Percentiles rank a stretch among this genome's conserved stretches.
phyloP scores from a whole-genome alignment of 2,888 invertebrate genomes.

The Eumerus sabulonum region DNA sequence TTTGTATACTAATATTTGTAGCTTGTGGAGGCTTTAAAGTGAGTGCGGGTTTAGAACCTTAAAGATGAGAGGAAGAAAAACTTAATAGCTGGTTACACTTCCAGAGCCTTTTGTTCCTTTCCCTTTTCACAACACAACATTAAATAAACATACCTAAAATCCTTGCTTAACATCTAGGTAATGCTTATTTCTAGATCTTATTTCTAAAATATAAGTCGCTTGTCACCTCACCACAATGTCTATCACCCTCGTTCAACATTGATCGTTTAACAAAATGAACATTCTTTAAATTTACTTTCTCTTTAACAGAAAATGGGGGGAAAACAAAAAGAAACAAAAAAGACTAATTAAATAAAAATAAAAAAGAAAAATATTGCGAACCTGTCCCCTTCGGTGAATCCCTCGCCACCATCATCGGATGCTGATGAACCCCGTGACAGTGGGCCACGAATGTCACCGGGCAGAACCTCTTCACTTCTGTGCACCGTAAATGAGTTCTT shows the following conservation, averaged over 20 bases:
- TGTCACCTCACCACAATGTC: constrained; percentile 39
- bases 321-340: constrained; percentile 57
- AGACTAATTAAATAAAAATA: constrained; percentile 52
- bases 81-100: no score
- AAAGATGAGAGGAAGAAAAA: no score
- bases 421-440: constrained; percentile 92
- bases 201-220: constrained; percentile 4
- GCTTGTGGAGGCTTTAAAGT: no score
- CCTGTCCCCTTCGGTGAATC: constrained; percentile 91
- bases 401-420: constrained; percentile 95
- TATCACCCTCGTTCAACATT: constrained; percentile 48
- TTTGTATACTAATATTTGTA: no score
- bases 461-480: constrained; percentile 98
- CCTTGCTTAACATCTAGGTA: neutral
- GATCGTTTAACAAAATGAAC: constrained; percentile 5
- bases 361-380: constrained; percentile 78
- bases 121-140: no score
- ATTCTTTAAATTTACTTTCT: neutral
- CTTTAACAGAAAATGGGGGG: constrained; percentile 53
- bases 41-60: no score
- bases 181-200: constrained; percentile 18
- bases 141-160: no score
- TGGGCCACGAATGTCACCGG: constrained; percentile 85
- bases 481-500: constrained; percentile 98
- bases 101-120: no score